These are phyloP conservation scores for Campaea margaritaria DNA, from an alignment of 2,888 invertebrate genomes.

Conservation along the genomic window DNA sequence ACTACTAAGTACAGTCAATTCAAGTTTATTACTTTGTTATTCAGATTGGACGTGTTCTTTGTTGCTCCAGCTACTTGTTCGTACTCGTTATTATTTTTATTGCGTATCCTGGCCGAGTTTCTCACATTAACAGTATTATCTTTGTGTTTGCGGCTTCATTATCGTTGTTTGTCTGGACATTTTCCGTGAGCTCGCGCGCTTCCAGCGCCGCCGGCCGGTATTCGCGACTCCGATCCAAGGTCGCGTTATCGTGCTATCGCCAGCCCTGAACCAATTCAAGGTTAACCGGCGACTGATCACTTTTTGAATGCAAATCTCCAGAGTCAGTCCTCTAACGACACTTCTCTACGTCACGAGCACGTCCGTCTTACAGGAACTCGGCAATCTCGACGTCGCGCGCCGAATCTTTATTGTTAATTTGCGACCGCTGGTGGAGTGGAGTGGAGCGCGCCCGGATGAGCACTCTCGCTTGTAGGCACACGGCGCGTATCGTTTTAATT, in stretches of 20 bases:
- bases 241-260: conserved; percentile 83
- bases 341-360: conserved; percentile 55
- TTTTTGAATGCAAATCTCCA: conserved; percentile 47
- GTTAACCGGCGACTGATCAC: conserved; percentile 57
- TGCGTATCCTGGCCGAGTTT: conserved; percentile 46
- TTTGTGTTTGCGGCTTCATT: conserved; percentile 64
- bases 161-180: conserved; percentile 79
- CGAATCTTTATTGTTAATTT: conserved; percentile 77
- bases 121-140: conserved; percentile 59
- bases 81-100: conserved; percentile 34
- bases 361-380: conserved; percentile 79
- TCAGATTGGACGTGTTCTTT: conserved; percentile 26
- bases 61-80: conserved; percentile 21
- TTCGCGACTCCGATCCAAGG: conserved; percentile 78
- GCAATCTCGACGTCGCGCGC: conserved; percentile 75
- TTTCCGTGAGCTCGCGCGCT: conserved; percentile 75
- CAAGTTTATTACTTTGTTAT: conserved; percentile 29
- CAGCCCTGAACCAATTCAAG: conserved; percentile 76
- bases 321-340: conserved; percentile 52
- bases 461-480: conserved; percentile 70
- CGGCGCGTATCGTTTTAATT: conserved; percentile 70
- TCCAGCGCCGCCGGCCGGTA: conserved; percentile 80
- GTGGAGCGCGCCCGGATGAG: conserved; percentile 63
- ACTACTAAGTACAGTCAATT: conserved; percentile 14
- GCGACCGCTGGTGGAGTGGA: conserved; percentile 62